phyloP scores from a whole-genome alignment of 2,113 vertebrate species.

The Progne subis region DNA sequence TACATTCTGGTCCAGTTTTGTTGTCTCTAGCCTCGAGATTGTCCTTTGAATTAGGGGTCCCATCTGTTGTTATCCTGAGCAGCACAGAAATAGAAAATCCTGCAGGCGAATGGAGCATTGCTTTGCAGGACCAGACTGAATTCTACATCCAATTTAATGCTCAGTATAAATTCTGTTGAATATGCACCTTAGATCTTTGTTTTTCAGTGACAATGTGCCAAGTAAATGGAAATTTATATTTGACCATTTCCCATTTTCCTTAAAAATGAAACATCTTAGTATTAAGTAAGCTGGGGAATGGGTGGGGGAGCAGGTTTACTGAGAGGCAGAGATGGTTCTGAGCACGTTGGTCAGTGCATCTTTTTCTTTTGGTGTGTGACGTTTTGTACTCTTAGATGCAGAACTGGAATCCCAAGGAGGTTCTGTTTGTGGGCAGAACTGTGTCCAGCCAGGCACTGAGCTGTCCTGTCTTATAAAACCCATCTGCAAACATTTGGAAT shows the following conservation, averaged over 20 bases:
- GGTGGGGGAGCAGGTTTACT: background rate
- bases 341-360: background rate
- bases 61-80: constrained; percentile 57
- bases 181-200: background rate
- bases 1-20: background rate
- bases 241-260: background rate
- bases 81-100: constrained; percentile 49
- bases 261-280: background rate
- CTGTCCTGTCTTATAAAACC: background rate
- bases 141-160: background rate
- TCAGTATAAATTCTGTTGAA: constrained; percentile 27
- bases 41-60: constrained; percentile 43
- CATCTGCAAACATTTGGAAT: background rate
- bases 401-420: background rate
- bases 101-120: background rate
- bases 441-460: background rate
- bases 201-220: background rate
- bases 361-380: background rate
- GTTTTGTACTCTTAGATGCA: background rate
- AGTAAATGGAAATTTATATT: background rate
- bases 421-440: background rate
- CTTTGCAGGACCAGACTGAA: constrained; percentile 6
- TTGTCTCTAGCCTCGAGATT: background rate
- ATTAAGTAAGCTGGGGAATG: background rate
- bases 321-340: background rate